These are phyloP conservation scores for Aphelocoma californica DNA, from an alignment of 2,797 vertebrate species.

Conservation along the genomic window DNA sequence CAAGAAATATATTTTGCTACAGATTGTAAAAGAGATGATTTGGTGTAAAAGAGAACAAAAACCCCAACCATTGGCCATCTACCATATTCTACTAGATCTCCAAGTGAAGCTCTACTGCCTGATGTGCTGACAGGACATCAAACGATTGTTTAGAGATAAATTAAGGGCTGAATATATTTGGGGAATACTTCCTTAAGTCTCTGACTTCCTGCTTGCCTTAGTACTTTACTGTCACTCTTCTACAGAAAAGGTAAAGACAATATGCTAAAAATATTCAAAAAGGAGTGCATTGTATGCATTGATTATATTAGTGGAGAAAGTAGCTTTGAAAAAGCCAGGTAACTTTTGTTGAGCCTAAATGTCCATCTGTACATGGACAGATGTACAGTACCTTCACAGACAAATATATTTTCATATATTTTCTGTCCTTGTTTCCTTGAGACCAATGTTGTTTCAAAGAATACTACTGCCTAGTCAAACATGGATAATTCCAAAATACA, in stretches of 20 bases:
- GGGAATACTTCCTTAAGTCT: not conserved
- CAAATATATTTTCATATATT: not conserved
- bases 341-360: not conserved
- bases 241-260: not conserved
- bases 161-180: not conserved
- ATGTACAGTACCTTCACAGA: not conserved
- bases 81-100: not conserved
- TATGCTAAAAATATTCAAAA: not conserved
- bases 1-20: not conserved
- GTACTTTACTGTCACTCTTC: not conserved
- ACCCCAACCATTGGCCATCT: not conserved
- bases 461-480: not conserved
- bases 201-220: not conserved
- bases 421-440: not conserved
- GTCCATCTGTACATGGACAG: not conserved
- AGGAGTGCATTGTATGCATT: not conserved
- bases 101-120: not conserved
- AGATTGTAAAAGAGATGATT: not conserved
- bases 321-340: not conserved
- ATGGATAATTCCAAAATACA: not conserved
- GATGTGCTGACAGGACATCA: not conserved
- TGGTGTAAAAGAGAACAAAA: not conserved
- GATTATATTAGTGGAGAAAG: not conserved
- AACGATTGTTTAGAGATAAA: not conserved
- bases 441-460: not conserved